Evolutionary conservation across 2,888 invertebrate species (phyloP).

Genomic region (Calameuta idolon): DNA sequence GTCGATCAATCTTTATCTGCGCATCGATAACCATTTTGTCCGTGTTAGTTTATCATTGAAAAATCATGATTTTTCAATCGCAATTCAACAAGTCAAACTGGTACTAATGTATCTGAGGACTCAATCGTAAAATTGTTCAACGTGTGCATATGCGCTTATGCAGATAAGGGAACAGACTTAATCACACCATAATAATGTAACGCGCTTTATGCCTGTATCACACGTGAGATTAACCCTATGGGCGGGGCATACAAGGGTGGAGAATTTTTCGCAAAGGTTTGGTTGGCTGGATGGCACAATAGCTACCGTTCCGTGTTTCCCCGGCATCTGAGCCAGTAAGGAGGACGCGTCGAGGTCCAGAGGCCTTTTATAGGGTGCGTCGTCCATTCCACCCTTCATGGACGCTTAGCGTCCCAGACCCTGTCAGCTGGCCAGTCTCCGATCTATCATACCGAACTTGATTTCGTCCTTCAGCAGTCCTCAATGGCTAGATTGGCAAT

Average conservation of each 20-base stretch:
- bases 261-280: slow-evolving; percentile 51
- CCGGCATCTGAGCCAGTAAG: slow-evolving; percentile 9
- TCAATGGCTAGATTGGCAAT: slow-evolving; percentile 52
- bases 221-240: slow-evolving; percentile 31
- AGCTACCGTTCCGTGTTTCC: slow-evolving; percentile 34
- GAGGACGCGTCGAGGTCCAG: slow-evolving; percentile 26
- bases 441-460: slow-evolving; percentile 65
- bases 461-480: slow-evolving; percentile 57
- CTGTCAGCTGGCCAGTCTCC: slow-evolving; percentile 56
- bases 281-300: slow-evolving; percentile 54
- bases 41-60: background rate
- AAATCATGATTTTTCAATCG: background rate
- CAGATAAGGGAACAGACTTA: background rate
- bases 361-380: slow-evolving; percentile 40
- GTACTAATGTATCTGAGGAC: background rate
- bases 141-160: background rate
- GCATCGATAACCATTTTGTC: background rate
- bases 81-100: background rate
- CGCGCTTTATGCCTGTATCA: slow-evolving; percentile 7
- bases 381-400: slow-evolving; percentile 37
- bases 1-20: background rate
- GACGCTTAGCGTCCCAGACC: slow-evolving; percentile 33
- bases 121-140: background rate
- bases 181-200: slow-evolving; percentile 12
- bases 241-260: slow-evolving; percentile 46